A percentile compares a stretch with the other conserved stretches of the same genome.
phyloP scores from a whole-genome alignment of 2,113 vertebrate species.

The Clarias gariepinus region DNA sequence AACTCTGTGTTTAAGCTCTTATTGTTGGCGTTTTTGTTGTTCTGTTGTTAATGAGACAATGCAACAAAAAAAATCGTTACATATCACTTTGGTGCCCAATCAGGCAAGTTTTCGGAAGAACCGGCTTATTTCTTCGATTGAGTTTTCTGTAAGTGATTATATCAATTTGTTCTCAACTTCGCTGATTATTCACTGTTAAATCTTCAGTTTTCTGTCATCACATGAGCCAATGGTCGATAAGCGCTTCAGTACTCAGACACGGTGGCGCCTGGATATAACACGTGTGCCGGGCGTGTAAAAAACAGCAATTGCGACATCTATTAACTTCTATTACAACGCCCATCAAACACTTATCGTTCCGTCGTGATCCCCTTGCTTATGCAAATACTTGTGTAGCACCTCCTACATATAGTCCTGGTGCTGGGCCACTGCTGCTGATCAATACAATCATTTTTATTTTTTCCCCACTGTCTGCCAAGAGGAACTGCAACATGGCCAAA shows the following conservation, averaged over 20 bases:
- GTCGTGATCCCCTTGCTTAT: constrained; percentile 68
- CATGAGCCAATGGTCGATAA: constrained; percentile 39
- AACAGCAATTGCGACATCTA: constrained; percentile 63
- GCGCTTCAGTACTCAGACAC: constrained; percentile 65
- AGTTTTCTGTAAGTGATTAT: constrained; percentile 40
- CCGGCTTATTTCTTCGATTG: neutral
- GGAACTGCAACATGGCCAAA: constrained; percentile 55
- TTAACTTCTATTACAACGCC: constrained; percentile 72
- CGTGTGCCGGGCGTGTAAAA: constrained; percentile 64
- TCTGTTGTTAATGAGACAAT: neutral
- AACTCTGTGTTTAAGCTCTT: neutral
- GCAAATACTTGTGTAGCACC: constrained; percentile 64
- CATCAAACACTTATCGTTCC: constrained; percentile 70
- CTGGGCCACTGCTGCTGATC: neutral
- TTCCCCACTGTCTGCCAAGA: neutral
- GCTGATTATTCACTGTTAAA: constrained; percentile 36
- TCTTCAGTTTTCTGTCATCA: constrained; percentile 22
- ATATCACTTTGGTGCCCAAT: neutral
- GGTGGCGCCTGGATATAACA: constrained; percentile 65
- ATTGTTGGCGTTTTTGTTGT: neutral
- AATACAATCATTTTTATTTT: constrained; percentile 1
- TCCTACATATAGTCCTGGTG: constrained; percentile 55
- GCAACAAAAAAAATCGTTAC: constrained; percentile 2
- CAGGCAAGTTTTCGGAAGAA: neutral
- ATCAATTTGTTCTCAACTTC: constrained; percentile 29